Evolutionary conservation across 2,888 invertebrate genomes (phyloP).

Genomic region (Drosophila merina): DNA sequence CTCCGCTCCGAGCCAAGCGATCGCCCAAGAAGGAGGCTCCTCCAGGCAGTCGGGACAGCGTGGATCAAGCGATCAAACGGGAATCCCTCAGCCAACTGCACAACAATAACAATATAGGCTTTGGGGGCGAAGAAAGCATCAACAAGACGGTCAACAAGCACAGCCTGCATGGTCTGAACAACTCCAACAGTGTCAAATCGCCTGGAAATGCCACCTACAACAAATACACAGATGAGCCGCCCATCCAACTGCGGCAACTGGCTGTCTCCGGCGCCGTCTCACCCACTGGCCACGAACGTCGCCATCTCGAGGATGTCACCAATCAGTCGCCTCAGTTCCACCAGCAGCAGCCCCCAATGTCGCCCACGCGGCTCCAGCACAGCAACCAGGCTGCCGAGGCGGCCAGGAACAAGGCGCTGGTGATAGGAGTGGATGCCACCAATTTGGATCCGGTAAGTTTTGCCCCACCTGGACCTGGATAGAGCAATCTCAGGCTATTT

Average conservation of each 20-base stretch:
- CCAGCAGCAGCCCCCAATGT: constrained; percentile 58
- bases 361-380: constrained; percentile 74
- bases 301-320: constrained; percentile 80
- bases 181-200: constrained; percentile 59
- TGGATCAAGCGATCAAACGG: constrained; percentile 76
- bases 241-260: constrained; percentile 80
- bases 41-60: constrained; percentile 69
- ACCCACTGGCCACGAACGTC: constrained; percentile 60
- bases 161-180: constrained; percentile 70
- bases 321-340: constrained; percentile 60
- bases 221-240: constrained; percentile 82
- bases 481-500: background rate
- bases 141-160: constrained; percentile 82
- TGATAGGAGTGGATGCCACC: constrained; percentile 88
- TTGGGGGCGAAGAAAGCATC: constrained; percentile 67
- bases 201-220: constrained; percentile 81
- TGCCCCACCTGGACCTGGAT: too few species aligned
- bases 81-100: constrained; percentile 84
- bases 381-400: constrained; percentile 81
- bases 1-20: constrained; percentile 91
- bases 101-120: constrained; percentile 83
- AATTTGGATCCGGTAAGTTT: constrained; percentile 88
- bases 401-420: constrained; percentile 85
- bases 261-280: constrained; percentile 50
- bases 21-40: constrained; percentile 90